Evolutionary conservation across 2,888 invertebrate genomes (phyloP).

Genomic region (Anorthoa munda): DNA sequence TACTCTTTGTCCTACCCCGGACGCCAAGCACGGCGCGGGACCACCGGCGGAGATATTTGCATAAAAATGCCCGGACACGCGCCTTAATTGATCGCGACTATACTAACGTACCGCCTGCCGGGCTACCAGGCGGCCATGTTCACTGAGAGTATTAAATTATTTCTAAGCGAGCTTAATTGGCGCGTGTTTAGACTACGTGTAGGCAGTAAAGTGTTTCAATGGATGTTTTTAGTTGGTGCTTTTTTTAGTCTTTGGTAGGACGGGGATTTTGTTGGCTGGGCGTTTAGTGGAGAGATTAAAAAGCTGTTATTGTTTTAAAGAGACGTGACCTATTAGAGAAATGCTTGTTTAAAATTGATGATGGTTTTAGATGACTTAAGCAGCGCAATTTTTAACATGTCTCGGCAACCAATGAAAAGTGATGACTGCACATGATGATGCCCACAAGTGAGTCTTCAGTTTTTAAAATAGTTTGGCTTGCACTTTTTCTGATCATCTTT

Average conservation of each 20-base stretch:
- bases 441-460: background rate
- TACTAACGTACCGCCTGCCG: slow-evolving; percentile 46
- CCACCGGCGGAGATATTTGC: slow-evolving; percentile 78
- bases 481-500: background rate
- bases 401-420: background rate
- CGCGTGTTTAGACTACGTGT: slow-evolving; percentile 59
- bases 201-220: slow-evolving; percentile 51
- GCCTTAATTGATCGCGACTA: slow-evolving; percentile 84
- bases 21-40: slow-evolving; percentile 45
- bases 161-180: slow-evolving; percentile 64
- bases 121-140: slow-evolving; percentile 28
- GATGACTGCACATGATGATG: too few relatives aligned
- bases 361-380: background rate
- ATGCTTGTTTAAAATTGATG: background rate
- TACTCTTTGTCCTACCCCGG: slow-evolving; percentile 51
- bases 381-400: background rate
- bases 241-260: slow-evolving; percentile 24
- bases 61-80: slow-evolving; percentile 87
- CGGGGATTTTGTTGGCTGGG: background rate
- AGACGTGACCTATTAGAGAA: background rate
- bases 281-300: background rate
- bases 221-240: slow-evolving; percentile 4
- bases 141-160: slow-evolving; percentile 62
- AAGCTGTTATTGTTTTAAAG: background rate
- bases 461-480: background rate